These are phyloP conservation scores for Gastracanthus pulcherrimus DNA, from an alignment of 2,888 invertebrate species.

Conservation along the genomic window DNA sequence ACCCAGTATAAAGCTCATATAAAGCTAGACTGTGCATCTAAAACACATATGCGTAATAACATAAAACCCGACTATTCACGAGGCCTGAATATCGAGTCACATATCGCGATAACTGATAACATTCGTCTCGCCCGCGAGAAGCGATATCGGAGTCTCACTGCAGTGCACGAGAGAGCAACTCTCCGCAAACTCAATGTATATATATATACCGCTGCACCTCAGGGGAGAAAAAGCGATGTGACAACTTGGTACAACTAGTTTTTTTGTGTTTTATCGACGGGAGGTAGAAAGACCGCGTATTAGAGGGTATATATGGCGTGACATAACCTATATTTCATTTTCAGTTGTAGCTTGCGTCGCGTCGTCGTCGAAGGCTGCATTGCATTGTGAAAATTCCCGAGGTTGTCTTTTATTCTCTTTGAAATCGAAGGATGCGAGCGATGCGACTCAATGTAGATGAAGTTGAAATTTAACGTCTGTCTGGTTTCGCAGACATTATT, in stretches of 20 bases:
- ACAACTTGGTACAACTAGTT: not conserved
- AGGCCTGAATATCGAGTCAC: constrained; percentile 14
- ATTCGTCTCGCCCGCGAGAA: constrained; percentile 24
- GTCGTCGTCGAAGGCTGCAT: not conserved
- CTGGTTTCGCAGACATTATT: no score
- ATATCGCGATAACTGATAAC: constrained; percentile 34
- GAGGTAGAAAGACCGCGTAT: not conserved
- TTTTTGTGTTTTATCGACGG: not conserved
- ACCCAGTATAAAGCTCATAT: no score
- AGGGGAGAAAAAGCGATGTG: not conserved
- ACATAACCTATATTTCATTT: constrained; percentile 33
- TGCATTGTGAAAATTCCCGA: not conserved
- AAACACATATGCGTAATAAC: not conserved
- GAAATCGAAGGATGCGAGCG: not conserved
- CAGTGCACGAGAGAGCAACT: not conserved
- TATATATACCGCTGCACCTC: no score
- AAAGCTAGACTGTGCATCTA: not conserved
- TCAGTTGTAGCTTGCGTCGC: not conserved
- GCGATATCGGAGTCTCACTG: constrained; percentile 16
- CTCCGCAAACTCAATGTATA: not conserved
- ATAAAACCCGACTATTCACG: not conserved
- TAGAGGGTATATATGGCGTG: not conserved
- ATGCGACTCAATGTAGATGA: not conserved
- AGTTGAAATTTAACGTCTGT: not conserved
- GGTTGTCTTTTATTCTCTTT: constrained; percentile 9